Evolutionary conservation across 2,113 vertebrate genomes (phyloP).

Genomic region (Myotis davidii): DNA sequence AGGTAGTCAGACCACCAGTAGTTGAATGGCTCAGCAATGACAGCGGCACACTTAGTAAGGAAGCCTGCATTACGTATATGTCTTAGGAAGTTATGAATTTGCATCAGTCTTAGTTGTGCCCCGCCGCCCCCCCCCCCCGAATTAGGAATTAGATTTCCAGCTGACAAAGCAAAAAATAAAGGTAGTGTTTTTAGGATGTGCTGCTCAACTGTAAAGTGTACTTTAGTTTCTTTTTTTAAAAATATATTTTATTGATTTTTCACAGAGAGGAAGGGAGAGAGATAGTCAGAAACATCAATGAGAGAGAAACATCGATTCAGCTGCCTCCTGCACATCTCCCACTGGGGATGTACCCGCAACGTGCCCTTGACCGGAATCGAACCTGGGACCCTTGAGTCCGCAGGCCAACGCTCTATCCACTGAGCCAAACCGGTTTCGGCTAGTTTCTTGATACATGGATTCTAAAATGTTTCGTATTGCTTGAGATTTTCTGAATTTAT

Average conservation of each 20-base stretch:
- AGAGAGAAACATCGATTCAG: too few species aligned
- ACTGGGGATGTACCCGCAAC: too few species aligned
- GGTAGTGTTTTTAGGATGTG: not conserved
- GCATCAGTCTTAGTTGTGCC: not conserved
- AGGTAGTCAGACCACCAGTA: not conserved
- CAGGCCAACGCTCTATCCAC: too few species aligned
- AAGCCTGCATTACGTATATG: not conserved
- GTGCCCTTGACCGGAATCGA: too few species aligned
- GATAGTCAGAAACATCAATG: too few species aligned
- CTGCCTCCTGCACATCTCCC: too few species aligned
- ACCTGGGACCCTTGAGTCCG: too few species aligned
- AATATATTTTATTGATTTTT: too few species aligned
- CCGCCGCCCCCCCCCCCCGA: not conserved
- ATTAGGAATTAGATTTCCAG: slow-evolving; percentile 1
- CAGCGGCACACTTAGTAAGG: not conserved
- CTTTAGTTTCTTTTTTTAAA: not conserved
- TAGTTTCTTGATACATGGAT: not conserved
- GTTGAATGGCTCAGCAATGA: not conserved
- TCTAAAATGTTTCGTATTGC: not conserved
- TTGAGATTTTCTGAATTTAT: slow-evolving; percentile 31
- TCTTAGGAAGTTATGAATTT: not conserved
- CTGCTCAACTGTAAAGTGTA: not conserved
- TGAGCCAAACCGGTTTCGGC: too few species aligned
- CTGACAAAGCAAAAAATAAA: not conserved
- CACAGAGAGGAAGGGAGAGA: too few species aligned